Conservation (phyloP, 2,113 vertebrate genomes). For the Trinectes maculatus region DNA sequence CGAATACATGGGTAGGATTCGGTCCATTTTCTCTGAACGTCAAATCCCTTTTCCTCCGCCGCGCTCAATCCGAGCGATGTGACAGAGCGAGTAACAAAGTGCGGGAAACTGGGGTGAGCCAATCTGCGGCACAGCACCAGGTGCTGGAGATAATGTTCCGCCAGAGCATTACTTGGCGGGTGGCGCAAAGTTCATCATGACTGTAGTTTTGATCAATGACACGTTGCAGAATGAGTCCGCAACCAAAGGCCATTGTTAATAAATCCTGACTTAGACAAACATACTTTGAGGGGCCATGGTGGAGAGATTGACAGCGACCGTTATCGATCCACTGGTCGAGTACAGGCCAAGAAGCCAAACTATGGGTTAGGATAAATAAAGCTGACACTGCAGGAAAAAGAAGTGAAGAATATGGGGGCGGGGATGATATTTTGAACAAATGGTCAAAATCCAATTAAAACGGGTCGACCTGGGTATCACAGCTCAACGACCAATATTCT, state of each 20-base stretch:
- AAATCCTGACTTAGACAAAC: conserved; percentile 72
- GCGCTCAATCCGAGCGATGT: conserved; percentile 56
- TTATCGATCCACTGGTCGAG: conserved; percentile 65
- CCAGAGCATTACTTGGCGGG: conserved; percentile 53
- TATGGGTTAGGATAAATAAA: conserved; percentile 52
- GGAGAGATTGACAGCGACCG: conserved; percentile 62
- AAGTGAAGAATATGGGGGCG: conserved; percentile 13
- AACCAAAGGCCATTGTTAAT: conserved; percentile 67
- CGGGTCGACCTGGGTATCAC: neutral
- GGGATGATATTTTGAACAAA: too few species aligned
- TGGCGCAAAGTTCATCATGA: conserved; percentile 60
- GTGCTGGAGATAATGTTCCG: conserved; percentile 68
- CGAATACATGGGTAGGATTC: neutral
- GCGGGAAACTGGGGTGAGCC: conserved; percentile 42
- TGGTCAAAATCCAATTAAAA: neutral
- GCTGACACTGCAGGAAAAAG: conserved; percentile 34
- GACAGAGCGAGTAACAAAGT: conserved; percentile 54
- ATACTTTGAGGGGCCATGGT: conserved; percentile 55
- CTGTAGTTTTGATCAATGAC: conserved; percentile 74
- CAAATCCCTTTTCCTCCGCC: conserved; percentile 24
- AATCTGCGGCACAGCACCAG: conserved; percentile 63
- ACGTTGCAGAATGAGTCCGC: conserved; percentile 70
- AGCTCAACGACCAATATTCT: too few species aligned
- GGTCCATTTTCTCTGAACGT: conserved; percentile 34
- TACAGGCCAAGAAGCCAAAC: conserved; percentile 60